phyloP scores from a whole-genome alignment of 2,113 vertebrate genomes.

The Menura novaehollandiae region DNA sequence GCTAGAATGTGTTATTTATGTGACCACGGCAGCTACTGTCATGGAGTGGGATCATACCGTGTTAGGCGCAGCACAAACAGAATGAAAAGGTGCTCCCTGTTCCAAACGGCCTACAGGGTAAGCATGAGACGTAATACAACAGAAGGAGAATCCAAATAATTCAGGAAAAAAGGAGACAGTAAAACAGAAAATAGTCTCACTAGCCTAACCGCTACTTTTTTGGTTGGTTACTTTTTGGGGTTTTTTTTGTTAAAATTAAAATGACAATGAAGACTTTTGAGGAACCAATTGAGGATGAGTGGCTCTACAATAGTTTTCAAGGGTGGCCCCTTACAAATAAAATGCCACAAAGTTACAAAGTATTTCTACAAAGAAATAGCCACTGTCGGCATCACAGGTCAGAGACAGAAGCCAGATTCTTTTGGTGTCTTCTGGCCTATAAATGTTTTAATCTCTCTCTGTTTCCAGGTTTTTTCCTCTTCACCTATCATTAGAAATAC shows the following conservation, averaged over 20 bases:
- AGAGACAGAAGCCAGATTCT: neutral
- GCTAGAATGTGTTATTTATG: neutral
- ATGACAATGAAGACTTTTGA: neutral
- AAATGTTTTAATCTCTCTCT: neutral
- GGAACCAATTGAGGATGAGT: neutral
- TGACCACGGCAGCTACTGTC: neutral
- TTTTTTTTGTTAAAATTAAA: neutral
- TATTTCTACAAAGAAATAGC: too few relatives aligned
- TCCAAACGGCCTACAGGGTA: neutral
- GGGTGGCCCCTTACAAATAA: neutral
- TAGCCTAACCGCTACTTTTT: neutral
- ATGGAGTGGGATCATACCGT: fast-evolving
- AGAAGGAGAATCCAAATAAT: neutral
- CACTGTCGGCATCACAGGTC: neutral
- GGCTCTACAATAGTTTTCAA: neutral
- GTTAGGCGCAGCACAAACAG: neutral
- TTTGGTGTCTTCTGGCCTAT: neutral
- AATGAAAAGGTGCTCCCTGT: neutral
- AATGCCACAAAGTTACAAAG: neutral
- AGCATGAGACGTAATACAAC: neutral
- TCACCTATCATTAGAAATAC: neutral
- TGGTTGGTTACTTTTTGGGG: too few relatives aligned
- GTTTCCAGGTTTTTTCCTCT: neutral
- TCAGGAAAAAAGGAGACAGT: neutral
- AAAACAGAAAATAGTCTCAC: neutral